phyloP scores from a whole-genome alignment of 2,113 vertebrate genomes.

The Sinocyclocheilus rhinocerous region DNA sequence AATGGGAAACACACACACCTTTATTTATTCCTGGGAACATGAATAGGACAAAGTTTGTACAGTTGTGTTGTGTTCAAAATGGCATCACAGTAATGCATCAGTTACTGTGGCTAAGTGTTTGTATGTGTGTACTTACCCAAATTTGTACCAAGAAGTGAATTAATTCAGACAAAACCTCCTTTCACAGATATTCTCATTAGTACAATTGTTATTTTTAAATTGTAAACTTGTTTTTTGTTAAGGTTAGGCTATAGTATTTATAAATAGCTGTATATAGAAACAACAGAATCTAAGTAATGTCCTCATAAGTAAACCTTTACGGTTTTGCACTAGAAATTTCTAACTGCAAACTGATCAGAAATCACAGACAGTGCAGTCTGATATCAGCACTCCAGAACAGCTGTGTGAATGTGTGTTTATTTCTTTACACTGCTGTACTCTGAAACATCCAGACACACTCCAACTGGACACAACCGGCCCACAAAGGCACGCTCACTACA shows the following conservation, averaged over 20 bases:
- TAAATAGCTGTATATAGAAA: too few relatives aligned
- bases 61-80: slow-evolving; percentile 38
- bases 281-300: too few relatives aligned
- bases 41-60: slow-evolving; percentile 43
- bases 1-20: neutral
- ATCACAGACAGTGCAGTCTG: neutral
- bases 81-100: slow-evolving; percentile 31
- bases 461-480: neutral
- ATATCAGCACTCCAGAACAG: neutral
- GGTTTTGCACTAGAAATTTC: neutral
- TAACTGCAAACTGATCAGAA: neutral
- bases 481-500: neutral
- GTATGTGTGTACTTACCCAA: neutral
- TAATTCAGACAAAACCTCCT: neutral
- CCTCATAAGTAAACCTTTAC: slow-evolving; percentile 1
- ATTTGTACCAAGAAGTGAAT: too few relatives aligned
- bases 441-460: neutral
- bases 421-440: neutral
- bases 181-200: neutral
- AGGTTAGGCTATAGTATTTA: too few relatives aligned
- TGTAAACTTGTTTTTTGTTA: too few relatives aligned
- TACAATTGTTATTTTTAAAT: neutral
- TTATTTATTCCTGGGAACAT: slow-evolving; percentile 31
- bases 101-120: neutral
- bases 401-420: neutral